Evolutionary conservation across 2,797 vertebrate genomes (phyloP).

Genomic region (Sylvia borin): DNA sequence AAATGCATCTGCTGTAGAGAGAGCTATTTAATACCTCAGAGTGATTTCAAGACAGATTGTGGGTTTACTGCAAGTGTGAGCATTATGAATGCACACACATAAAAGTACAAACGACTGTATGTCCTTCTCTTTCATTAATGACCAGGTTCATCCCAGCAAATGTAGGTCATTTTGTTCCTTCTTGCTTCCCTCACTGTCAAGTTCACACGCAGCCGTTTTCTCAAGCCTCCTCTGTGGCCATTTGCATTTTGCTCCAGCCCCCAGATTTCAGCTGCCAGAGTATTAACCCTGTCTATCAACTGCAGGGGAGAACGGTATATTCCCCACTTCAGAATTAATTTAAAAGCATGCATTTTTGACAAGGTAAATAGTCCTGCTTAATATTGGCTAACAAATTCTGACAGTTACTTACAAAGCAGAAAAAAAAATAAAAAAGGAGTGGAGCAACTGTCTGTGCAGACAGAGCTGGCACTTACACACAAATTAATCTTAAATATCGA

Average conservation of each 20-base stretch:
- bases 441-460: neutral
- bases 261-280: neutral
- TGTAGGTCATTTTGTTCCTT: constrained; percentile 18
- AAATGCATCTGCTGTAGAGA: neutral
- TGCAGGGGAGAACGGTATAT: neutral
- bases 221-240: neutral
- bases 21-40: neutral
- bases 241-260: constrained; percentile 37
- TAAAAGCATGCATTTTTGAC: constrained; percentile 17
- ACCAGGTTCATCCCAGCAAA: neutral
- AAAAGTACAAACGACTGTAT: neutral
- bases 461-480: neutral
- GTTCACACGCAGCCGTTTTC: neutral
- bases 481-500: neutral
- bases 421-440: neutral
- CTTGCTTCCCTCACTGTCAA: neutral
- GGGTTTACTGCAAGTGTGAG: neutral
- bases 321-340: neutral
- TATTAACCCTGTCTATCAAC: constrained; percentile 28
- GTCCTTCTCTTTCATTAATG: neutral
- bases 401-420: neutral
- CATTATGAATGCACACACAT: neutral
- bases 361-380: constrained; percentile 29
- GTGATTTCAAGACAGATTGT: neutral
- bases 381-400: neutral